A percentile compares a stretch with the other conserved stretches of the same genome.
Evolutionary conservation across 1,140 invertebrate genomes (phyloP).

Genomic region (Drosophila sechellia): DNA sequence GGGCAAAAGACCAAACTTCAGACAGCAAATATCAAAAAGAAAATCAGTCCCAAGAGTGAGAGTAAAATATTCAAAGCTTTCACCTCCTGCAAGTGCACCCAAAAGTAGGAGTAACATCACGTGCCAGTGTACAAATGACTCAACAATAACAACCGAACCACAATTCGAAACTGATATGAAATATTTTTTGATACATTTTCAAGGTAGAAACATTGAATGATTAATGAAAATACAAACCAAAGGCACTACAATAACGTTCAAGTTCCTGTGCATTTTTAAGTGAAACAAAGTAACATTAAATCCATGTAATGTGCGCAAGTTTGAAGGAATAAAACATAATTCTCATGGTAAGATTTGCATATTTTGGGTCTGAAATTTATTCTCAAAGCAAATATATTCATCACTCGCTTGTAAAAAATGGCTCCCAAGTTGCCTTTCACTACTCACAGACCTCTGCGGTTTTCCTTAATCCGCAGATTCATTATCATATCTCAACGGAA

Average conservation of each 20-base stretch:
- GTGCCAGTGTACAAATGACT: conserved; percentile 6
- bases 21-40: conserved; percentile 42
- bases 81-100: conserved; percentile 52
- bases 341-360: conserved; percentile 17
- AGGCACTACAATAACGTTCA: background rate
- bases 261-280: conserved; percentile 26
- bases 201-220: conserved; percentile 8
- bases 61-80: conserved; percentile 61
- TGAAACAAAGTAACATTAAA: background rate
- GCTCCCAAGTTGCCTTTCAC: background rate
- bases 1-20: conserved; percentile 6
- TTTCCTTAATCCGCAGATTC: background rate
- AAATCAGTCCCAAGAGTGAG: conserved; percentile 55
- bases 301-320: background rate
- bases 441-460: background rate
- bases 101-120: conserved; percentile 8
- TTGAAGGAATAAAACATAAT: background rate
- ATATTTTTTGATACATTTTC: conserved; percentile 45
- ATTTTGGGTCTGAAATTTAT: background rate
- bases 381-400: no score
- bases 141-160: conserved; percentile 14
- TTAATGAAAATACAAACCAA: background rate
- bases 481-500: conserved; percentile 27
- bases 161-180: background rate
- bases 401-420: background rate